A percentile compares a stretch with the other conserved stretches of the same genome.
These are phyloP conservation scores for Toxotes jaculatrix DNA, from an alignment of 2,113 vertebrate species.

Conservation along the genomic window DNA sequence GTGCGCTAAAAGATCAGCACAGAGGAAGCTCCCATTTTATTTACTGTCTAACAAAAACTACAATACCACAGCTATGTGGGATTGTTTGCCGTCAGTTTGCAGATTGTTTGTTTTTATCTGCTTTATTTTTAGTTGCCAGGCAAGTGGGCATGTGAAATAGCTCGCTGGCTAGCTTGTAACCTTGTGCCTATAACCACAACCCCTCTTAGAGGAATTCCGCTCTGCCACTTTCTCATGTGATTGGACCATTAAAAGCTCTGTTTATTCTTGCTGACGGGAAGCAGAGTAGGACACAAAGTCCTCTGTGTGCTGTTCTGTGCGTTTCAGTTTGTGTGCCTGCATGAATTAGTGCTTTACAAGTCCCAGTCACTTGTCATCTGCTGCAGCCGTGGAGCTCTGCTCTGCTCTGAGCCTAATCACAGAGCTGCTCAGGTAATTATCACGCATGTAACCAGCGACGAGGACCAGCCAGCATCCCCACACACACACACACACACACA, in stretches of 20 bases:
- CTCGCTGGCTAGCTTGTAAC: no score
- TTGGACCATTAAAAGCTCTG: neutral
- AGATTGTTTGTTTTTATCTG: neutral
- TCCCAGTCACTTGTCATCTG: slow-evolving; percentile 40
- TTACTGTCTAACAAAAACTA: no score
- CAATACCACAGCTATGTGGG: neutral
- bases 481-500: neutral
- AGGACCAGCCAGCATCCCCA: neutral
- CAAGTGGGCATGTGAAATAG: neutral
- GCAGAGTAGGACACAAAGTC: neutral
- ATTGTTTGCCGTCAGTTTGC: neutral
- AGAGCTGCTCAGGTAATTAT: slow-evolving; percentile 60
- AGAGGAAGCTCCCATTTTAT: no score
- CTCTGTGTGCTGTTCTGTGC: neutral
- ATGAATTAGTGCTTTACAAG: slow-evolving; percentile 25
- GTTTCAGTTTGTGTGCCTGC: neutral
- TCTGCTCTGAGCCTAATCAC: slow-evolving; percentile 52
- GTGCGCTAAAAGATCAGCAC: no score
- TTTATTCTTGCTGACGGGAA: slow-evolving; percentile 6
- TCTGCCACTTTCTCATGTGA: neutral
- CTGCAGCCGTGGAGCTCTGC: slow-evolving; percentile 20
- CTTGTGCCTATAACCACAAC: neutral
- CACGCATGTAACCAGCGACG: slow-evolving; percentile 38
- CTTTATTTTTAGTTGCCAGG: neutral
- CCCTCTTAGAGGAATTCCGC: neutral